Evolutionary conservation across 2,888 invertebrate genomes (phyloP), one percentile per base, ranked within the genome.

Genomic region (Caenorhabditis sp.): DNA sequence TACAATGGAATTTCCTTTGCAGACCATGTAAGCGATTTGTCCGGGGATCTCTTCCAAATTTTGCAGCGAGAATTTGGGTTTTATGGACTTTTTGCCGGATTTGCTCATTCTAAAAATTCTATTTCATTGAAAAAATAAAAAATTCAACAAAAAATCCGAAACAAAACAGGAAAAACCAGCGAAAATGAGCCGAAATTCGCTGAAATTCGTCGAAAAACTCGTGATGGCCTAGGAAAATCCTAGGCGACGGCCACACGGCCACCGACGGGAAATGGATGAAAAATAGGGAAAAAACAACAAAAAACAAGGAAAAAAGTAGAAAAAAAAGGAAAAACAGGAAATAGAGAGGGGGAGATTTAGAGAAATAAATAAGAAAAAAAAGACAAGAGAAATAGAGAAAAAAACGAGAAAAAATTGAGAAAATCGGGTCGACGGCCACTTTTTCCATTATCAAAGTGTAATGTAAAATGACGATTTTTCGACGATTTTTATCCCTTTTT

Each of bases 1-100:
- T 6, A 80, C 80, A 37, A 80, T 80, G 11, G 50, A 15, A 60
- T 74, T 74, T 53, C 70, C 76, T 32, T 76, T 60, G 68, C 68
- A 68, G 1, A 80, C 61, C 55, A 80, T 74, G 37, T 53, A 80
- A 1, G 74, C 65, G 13, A 80, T n/a, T 4, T 64, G 58, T 18
- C 65, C 65, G 15, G 80, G 80, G 24, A 80, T 76, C 35, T 74
- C 58, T 9, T 74, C 61, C 13, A 80, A 24, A 11, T 74, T 62
- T 32, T 62, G 51, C 18, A 76, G 35, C 26, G 74, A 28, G 64
- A 58, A 69, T 53, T 74, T 80, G 28, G 70, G 47, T 40, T 80
- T 80, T 9, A 65, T 35, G n/a, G n/a, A n/a, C 44, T 72, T 72
- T 44, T 55, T 67, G 58, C 24, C 26, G 5, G 32, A 28, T 18